Evolutionary conservation across 2,797 vertebrate genomes (phyloP).

Genomic region (Mormyrus hasselquistii): DNA sequence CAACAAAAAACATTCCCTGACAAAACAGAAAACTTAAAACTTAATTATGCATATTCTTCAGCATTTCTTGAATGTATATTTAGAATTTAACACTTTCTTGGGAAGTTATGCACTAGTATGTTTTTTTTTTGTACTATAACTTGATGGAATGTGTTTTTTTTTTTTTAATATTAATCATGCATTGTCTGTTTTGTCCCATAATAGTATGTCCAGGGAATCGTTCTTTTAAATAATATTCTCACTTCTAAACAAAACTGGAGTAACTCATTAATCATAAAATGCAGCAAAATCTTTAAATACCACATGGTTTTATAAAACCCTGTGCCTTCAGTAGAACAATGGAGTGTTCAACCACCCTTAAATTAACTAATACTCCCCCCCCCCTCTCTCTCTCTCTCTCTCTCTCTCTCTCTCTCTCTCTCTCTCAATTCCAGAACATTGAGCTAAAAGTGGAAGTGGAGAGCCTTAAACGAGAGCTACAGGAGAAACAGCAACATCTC

Average conservation of each 20-base stretch:
- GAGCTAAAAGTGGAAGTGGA: constrained; percentile 97
- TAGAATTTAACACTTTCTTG: neutral
- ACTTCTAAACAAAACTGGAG: neutral
- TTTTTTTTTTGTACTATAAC: neutral
- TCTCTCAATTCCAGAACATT: constrained; percentile 76
- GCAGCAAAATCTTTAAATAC: neutral
- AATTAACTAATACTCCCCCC: neutral
- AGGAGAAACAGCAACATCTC: constrained; percentile 83
- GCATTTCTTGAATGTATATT: neutral
- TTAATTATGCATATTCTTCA: neutral
- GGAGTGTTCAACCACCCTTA: neutral
- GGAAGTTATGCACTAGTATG: neutral
- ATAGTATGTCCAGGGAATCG: neutral
- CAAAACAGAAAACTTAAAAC: neutral
- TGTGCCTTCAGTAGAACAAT: neutral
- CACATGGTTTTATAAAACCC: neutral
- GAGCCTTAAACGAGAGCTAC: constrained; percentile 92
- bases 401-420: constrained; percentile 37
- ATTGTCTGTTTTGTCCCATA: neutral
- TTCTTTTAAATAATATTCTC: neutral
- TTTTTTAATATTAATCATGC: neutral
- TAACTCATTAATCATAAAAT: neutral
- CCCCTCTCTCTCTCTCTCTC: constrained; percentile 38
- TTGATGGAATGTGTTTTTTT: neutral
- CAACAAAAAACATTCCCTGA: neutral